phyloP scores from a whole-genome alignment of 2,113 vertebrate species.

The Poicephalus gulielmi region DNA sequence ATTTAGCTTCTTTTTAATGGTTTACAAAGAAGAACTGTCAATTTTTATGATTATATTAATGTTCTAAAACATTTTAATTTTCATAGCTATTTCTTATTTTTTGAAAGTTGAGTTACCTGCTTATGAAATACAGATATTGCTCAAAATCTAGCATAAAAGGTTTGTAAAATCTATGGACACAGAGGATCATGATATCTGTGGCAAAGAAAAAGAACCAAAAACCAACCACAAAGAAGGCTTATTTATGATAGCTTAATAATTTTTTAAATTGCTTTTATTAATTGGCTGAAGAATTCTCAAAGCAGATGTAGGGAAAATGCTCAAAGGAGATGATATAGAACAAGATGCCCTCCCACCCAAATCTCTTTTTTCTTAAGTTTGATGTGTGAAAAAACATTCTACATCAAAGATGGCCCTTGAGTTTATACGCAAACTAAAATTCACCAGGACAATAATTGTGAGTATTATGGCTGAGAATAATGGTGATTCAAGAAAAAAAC shows the following conservation, averaged over 20 bases:
- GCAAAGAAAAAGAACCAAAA: not conserved
- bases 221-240: not conserved
- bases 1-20: not conserved
- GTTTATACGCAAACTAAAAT: not conserved
- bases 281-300: not conserved
- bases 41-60: not conserved
- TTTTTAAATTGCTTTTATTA: not conserved
- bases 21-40: not conserved
- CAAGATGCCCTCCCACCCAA: not conserved
- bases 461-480: not conserved
- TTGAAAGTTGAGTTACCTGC: not conserved
- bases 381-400: rapidly evolving
- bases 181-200: not conserved
- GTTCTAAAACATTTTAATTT: not conserved
- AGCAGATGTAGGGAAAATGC: not conserved
- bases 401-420: not conserved
- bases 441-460: not conserved
- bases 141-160: not conserved
- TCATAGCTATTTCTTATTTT: not conserved
- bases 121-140: not conserved
- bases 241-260: not conserved
- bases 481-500: not conserved
- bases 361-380: not conserved
- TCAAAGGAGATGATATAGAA: not conserved
- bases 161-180: not conserved